Percentiles rank a stretch among this genome's conserved stretches.
These are phyloP conservation scores for Phyllostomus hastatus DNA, from an alignment of 2,113 vertebrate genomes.

Conservation along the genomic window DNA sequence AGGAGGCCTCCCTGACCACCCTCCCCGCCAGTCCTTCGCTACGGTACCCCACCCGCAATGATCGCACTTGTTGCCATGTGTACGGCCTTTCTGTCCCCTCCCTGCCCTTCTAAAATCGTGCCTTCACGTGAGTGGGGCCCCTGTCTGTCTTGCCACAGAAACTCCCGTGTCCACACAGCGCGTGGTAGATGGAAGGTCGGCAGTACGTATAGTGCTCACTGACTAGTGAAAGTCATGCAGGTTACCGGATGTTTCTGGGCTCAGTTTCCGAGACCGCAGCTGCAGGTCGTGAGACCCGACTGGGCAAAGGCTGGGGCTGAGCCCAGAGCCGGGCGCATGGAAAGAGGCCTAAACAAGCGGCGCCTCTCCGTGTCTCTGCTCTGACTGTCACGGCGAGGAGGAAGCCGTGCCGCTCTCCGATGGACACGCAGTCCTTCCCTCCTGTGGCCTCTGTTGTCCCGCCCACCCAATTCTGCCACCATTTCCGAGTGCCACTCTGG, in stretches of 20 bases:
- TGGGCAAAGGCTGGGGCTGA: not conserved
- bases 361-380: accelerated
- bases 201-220: not conserved
- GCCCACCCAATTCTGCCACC: not conserved
- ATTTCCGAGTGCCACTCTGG: not conserved
- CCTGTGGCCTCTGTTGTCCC: not conserved
- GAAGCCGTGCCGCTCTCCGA: not conserved
- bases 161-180: not conserved
- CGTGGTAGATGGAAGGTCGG: accelerated
- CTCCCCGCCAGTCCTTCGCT: no score
- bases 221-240: not conserved
- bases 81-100: not conserved
- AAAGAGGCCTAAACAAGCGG: not conserved
- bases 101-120: no score
- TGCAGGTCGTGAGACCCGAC: not conserved
- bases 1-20: not conserved
- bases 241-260: not conserved
- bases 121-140: not conserved
- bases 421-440: not conserved
- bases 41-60: not conserved
- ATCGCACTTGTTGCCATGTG: not conserved
- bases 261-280: not conserved
- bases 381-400: accelerated
- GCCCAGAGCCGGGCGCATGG: not conserved
- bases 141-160: not conserved